Evolutionary conservation across 2,888 invertebrate genomes (phyloP), one percentile per base, ranked within the genome.

Genomic region (Esperia sulphurella): DNA sequence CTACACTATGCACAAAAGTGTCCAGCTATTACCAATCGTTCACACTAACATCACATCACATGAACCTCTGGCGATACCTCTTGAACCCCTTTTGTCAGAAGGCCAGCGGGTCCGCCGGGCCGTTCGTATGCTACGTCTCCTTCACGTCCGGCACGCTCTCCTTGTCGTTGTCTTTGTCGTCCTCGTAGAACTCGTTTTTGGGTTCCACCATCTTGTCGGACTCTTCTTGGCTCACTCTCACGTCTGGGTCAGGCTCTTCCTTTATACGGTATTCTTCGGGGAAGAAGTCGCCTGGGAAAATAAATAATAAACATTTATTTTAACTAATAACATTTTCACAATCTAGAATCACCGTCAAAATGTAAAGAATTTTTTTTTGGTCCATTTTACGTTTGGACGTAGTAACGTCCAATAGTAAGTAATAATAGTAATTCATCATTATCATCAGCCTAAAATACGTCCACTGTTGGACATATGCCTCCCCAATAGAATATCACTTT

Each of bases 161-260:
- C 76, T 94, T 95, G 63, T 97, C 97, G 63, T 97, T 95, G 80
- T 97, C 97, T 59, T 95, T 95, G 46, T 97, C 97, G 1, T 96
- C 96, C 46, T 97, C 95, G 65, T 94, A 97, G 87, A 96, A 97
- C 79, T 97, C 97, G 73, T 96, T 97, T 58, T 94, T 93, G 0
- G 95, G 92, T 51, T 97, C 97, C 0, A 97, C 92, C 69, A 94
- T 92, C 71, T 94, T 95, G 71, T 97, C 97, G 0, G 95, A 93
- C 31, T 97, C 94, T 4, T 95, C 93, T 68, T 93, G 93, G 54
- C 92, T 94, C 58, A 95, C 92, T 45, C 95, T 85, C 0, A 95
- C 92, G 61, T 97, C 97, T 0, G 96, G 95, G 80, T 97, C 96
- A 0, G 94, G 92, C 52, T 97, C 96, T 6, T 96, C 95, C 54